phyloP scores from a whole-genome alignment of 2,113 vertebrate genomes.

The Cyprinodon tularosa region DNA sequence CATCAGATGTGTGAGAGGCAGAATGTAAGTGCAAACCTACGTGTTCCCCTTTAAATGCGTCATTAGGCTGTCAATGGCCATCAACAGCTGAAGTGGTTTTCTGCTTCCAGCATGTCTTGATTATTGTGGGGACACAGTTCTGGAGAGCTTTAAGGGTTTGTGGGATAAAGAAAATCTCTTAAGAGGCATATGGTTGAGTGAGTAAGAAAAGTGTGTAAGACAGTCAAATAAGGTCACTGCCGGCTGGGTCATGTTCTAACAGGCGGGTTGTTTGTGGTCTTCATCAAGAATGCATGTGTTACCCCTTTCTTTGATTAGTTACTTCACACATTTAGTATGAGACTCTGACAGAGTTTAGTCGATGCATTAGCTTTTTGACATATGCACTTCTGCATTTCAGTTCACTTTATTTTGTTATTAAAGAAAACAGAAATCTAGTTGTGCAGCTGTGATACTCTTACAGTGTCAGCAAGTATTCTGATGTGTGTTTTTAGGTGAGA shows the following conservation, averaged over 20 bases:
- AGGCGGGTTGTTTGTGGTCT: conserved; percentile 24
- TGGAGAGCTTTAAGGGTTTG: neutral
- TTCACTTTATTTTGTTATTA: neutral
- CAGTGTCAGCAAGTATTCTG: conserved; percentile 22
- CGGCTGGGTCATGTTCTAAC: conserved; percentile 30
- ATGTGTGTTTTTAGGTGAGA: neutral
- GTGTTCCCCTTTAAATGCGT: neutral
- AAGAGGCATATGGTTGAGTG: neutral
- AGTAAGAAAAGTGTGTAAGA: neutral
- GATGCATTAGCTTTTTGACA: neutral
- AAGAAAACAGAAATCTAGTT: neutral
- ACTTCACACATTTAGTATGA: conserved; percentile 13
- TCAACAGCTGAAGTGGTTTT: neutral
- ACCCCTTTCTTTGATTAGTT: conserved; percentile 13
- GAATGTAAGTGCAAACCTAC: conserved; percentile 72
- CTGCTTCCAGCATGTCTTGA: neutral
- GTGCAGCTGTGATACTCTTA: neutral
- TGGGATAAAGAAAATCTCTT: neutral
- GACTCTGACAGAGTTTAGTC: neutral
- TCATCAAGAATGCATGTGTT: conserved; percentile 18
- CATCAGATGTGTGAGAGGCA: conserved; percentile 86
- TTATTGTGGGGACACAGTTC: neutral
- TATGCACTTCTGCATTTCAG: neutral
- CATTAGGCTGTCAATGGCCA: neutral
- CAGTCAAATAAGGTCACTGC: conserved; percentile 27